A percentile compares a stretch with the other conserved stretches of the same genome.
phyloP scores from a whole-genome alignment of 2,888 invertebrate genomes.

The Tachina fera region DNA sequence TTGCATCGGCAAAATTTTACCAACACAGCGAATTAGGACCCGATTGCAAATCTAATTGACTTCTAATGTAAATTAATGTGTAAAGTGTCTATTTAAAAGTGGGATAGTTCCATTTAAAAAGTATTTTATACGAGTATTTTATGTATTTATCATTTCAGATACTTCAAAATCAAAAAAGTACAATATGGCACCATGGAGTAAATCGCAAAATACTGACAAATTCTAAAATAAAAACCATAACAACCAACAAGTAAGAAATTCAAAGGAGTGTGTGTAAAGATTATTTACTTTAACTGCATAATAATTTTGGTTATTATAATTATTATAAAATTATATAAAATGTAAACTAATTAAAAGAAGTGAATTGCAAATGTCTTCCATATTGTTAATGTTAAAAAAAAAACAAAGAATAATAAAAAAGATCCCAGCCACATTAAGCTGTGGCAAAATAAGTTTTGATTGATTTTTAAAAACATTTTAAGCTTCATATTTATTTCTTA shows the following conservation, averaged over 20 bases:
- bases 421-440: constrained; percentile 49
- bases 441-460: constrained; percentile 50
- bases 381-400: constrained; percentile 76
- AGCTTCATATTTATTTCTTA: constrained; percentile 42
- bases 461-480: constrained; percentile 52
- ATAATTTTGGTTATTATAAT: constrained; percentile 54
- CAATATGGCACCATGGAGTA: constrained; percentile 96
- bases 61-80: no score
- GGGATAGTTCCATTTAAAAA: no score
- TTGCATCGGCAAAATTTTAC: no score
- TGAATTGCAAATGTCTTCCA: constrained; percentile 80
- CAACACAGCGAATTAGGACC: no score
- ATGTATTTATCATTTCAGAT: constrained; percentile 85
- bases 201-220: constrained; percentile 51
- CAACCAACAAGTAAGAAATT: constrained; percentile 26
- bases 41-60: no score
- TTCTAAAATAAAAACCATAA: constrained; percentile 16
- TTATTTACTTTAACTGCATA: constrained; percentile 61
- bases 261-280: constrained; percentile 68
- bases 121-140: not conserved
- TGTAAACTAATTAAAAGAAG: constrained; percentile 70
- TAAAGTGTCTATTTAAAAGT: no score
- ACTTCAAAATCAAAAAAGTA: constrained; percentile 94
- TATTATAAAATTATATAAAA: constrained; percentile 47
- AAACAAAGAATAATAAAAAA: constrained; percentile 54